phyloP scores from a whole-genome alignment of 2,113 vertebrate species.

The Phylloscopus trochilus region DNA sequence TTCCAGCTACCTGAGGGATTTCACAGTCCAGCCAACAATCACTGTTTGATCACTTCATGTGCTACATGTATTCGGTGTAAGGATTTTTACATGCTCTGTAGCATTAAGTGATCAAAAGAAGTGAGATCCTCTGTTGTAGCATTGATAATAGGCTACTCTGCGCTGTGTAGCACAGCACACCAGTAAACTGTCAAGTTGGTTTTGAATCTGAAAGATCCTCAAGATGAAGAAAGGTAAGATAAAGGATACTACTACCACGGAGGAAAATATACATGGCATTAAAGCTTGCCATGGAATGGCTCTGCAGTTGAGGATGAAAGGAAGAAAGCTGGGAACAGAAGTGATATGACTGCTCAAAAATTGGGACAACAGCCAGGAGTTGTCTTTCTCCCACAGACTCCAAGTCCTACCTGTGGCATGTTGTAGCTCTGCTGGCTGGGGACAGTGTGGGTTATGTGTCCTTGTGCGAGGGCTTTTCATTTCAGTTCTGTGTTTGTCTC shows the following conservation, averaged over 20 bases:
- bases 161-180: not conserved
- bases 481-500: not conserved
- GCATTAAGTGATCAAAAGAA: constrained; percentile 53
- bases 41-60: constrained; percentile 43
- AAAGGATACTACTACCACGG: not conserved
- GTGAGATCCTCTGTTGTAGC: not conserved
- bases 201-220: constrained; percentile 18
- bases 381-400: not conserved
- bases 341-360: not conserved
- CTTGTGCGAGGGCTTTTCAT: not conserved
- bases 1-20: not conserved
- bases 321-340: not conserved
- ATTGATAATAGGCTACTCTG: not conserved
- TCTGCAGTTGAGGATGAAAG: not conserved
- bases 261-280: not conserved
- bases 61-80: not conserved
- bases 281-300: not conserved
- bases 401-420: not conserved
- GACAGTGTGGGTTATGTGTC: rapidly evolving
- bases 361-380: not conserved
- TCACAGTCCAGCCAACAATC: not conserved
- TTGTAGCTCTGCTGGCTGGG: not conserved
- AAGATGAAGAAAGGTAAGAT: not conserved
- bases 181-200: constrained; percentile 9
- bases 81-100: not conserved